These are phyloP conservation scores for Drosophila nasuta DNA, from an alignment of 1,140 invertebrate genomes.

Conservation along the genomic window DNA sequence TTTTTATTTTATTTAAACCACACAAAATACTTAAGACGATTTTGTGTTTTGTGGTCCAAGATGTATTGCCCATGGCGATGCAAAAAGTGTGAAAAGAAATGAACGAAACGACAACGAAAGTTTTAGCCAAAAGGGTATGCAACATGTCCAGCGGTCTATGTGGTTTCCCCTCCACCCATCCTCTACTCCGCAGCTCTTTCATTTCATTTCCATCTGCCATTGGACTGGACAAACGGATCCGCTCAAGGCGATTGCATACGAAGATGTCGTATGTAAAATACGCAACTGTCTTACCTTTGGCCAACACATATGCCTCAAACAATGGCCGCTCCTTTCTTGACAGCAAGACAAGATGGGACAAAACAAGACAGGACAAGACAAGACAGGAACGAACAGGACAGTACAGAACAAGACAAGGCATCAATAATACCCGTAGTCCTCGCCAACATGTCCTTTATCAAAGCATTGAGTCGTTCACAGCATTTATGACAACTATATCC, in stretches of 20 bases:
- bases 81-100: slow-evolving; percentile 76
- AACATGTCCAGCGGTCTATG: slow-evolving; percentile 57
- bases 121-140: slow-evolving; percentile 60
- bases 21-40: slow-evolving; percentile 83
- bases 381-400: not conserved
- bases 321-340: slow-evolving; percentile 75
- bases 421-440: slow-evolving; percentile 61
- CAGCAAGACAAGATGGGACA: slow-evolving; percentile 65
- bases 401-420: slow-evolving; percentile 43
- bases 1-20: slow-evolving; percentile 84
- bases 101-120: slow-evolving; percentile 60
- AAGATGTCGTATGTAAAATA: slow-evolving; percentile 70
- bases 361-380: slow-evolving; percentile 1
- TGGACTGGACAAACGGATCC: slow-evolving; percentile 11
- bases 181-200: not conserved
- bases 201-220: not conserved
- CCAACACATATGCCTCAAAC: slow-evolving; percentile 74
- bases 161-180: not conserved
- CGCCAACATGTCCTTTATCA: slow-evolving; percentile 68
- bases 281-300: slow-evolving; percentile 72
- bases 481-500: slow-evolving; percentile 69
- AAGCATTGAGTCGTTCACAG: slow-evolving; percentile 52
- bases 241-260: slow-evolving; percentile 52
- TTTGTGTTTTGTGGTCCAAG: slow-evolving; percentile 82
- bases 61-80: slow-evolving; percentile 78